phyloP scores from a whole-genome alignment of 1,140 invertebrate genomes.

The Ceratina australensis region DNA sequence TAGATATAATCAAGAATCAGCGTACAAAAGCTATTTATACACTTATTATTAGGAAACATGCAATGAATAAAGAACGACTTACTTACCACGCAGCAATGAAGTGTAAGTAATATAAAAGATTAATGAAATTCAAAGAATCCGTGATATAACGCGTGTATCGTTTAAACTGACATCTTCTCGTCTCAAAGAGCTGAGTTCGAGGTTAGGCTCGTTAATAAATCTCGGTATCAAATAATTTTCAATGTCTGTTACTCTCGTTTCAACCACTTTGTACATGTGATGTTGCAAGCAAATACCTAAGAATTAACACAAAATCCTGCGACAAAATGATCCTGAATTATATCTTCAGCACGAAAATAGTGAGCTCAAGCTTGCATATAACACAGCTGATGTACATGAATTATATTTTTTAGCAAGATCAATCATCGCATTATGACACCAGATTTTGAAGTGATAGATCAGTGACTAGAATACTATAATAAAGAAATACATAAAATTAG shows the following conservation, averaged over 20 bases:
- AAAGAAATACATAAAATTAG: slow-evolving; percentile 40
- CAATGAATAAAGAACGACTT: neutral
- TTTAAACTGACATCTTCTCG: slow-evolving; percentile 55
- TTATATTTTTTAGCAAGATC: slow-evolving; percentile 24
- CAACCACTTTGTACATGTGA: slow-evolving; percentile 49
- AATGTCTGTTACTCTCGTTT: slow-evolving; percentile 21
- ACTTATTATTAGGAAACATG: neutral
- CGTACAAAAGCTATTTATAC: neutral
- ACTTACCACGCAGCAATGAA: slow-evolving; percentile 50
- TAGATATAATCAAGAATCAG: slow-evolving; percentile 9
- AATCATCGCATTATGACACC: slow-evolving; percentile 43
- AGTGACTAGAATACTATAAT: slow-evolving; percentile 27
- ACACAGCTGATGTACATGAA: slow-evolving; percentile 35
- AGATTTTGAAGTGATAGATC: slow-evolving; percentile 16
- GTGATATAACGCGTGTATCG: slow-evolving; percentile 31
- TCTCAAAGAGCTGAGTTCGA: slow-evolving; percentile 35
- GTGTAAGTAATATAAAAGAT: slow-evolving; percentile 39
- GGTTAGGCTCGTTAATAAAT: slow-evolving; percentile 53
- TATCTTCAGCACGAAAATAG: slow-evolving; percentile 10
- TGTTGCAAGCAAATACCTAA: slow-evolving; percentile 41
- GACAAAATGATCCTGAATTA: slow-evolving; percentile 5
- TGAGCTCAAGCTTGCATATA: slow-evolving; percentile 1
- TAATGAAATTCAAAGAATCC: slow-evolving; percentile 25
- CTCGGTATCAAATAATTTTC: slow-evolving; percentile 43
- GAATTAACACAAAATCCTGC: slow-evolving; percentile 15